Percentiles rank a stretch among this genome's conserved stretches.
phyloP scores from a whole-genome alignment of 2,888 invertebrate genomes.

The Drosophila acutilabella region DNA sequence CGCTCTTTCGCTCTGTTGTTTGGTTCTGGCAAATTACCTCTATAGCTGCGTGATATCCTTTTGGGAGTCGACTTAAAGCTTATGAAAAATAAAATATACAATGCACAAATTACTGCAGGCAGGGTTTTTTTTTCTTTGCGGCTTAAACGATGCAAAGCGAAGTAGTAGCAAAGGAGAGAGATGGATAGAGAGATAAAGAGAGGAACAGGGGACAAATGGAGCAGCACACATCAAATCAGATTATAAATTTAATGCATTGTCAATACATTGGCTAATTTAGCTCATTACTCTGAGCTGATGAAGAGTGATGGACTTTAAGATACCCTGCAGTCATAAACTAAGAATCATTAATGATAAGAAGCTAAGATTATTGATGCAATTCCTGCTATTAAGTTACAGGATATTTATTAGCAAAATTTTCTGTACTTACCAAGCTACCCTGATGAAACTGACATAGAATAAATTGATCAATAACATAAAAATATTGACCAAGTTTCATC shows the following conservation, averaged over 20 bases:
- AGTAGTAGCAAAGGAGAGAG: not conserved
- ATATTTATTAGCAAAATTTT: no score
- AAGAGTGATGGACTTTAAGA: not conserved
- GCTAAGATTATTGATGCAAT: no score
- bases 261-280: conserved; percentile 21
- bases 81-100: conserved; percentile 55
- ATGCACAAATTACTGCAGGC: conserved; percentile 32
- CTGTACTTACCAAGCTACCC: no score
- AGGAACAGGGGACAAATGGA: no score
- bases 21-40: conserved; percentile 63
- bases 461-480: no score
- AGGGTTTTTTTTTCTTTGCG: conserved; percentile 6
- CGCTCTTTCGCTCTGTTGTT: conserved; percentile 13
- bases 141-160: conserved; percentile 10
- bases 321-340: not conserved
- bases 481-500: no score
- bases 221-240: not conserved
- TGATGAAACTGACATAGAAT: no score
- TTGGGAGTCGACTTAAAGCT: conserved; percentile 51
- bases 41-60: conserved; percentile 38
- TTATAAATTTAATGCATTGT: conserved; percentile 17
- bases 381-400: no score
- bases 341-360: no score
- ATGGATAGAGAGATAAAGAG: not conserved
- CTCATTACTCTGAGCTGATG: not conserved